phyloP scores from a whole-genome alignment of 1,140 invertebrate genomes.

The Trinorchestia longiramus region DNA sequence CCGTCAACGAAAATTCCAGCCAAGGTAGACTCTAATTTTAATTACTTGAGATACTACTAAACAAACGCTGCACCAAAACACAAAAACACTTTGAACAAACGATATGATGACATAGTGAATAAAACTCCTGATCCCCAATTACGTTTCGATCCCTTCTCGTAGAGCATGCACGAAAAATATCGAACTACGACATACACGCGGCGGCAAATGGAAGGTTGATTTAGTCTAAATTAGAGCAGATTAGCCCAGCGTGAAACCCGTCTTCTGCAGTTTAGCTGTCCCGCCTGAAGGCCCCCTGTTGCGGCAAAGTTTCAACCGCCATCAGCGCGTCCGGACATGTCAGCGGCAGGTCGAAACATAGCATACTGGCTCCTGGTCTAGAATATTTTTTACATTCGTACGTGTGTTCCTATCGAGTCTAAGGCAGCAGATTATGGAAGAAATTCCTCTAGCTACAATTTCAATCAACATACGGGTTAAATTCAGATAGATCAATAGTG shows the following conservation, averaged over 20 bases:
- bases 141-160: not conserved
- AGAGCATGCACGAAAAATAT: not conserved
- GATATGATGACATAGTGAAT: not conserved
- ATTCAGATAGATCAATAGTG: not conserved
- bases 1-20: not conserved
- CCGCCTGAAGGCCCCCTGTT: not conserved
- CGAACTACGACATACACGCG: not conserved
- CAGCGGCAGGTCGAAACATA: not conserved
- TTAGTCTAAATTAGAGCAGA: not conserved
- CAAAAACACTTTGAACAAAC: not conserved
- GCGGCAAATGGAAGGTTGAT: not conserved
- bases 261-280: not conserved
- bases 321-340: not conserved
- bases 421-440: not conserved
- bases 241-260: conserved; percentile 20
- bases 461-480: not conserved
- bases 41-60: not conserved
- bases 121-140: not conserved
- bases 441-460: not conserved
- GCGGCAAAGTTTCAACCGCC: not conserved
- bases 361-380: not conserved
- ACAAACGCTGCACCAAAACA: not conserved
- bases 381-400: not conserved
- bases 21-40: not conserved
- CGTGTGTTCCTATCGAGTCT: not conserved